phyloP scores from a whole-genome alignment of 2,113 vertebrate genomes.

The Percopsis transmontana region DNA sequence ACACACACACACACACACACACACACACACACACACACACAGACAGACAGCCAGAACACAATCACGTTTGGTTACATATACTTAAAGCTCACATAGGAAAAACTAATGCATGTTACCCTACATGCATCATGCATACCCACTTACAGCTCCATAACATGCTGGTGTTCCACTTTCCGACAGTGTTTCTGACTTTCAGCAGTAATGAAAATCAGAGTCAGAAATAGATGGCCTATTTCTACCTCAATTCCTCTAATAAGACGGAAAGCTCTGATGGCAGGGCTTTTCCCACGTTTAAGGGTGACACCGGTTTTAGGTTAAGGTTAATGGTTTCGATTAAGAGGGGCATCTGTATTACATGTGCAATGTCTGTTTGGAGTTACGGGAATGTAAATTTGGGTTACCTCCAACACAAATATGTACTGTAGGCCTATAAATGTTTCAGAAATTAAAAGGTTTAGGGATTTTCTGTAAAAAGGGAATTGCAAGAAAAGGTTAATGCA shows the following conservation, averaged over 20 bases:
- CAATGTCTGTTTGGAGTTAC: no score
- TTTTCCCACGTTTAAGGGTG: slow-evolving; percentile 9
- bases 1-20: slow-evolving; percentile 20
- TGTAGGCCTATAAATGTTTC: slow-evolving; percentile 20
- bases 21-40: slow-evolving; percentile 14
- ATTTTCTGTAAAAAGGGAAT: no score
- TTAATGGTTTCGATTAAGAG: no score
- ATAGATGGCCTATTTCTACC: slow-evolving; percentile 64
- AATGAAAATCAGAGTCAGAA: slow-evolving; percentile 57
- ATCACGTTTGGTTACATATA: not conserved
- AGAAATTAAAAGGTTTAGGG: slow-evolving; percentile 7
- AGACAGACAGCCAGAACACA: not conserved
- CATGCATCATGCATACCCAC: no score
- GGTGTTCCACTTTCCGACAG: slow-evolving; percentile 52
- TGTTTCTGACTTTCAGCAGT: slow-evolving; percentile 52
- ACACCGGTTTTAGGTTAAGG: no score
- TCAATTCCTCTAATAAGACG: slow-evolving; percentile 40
- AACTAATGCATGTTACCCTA: not conserved
- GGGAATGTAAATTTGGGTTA: no score
- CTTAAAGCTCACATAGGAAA: not conserved
- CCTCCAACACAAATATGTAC: not conserved
- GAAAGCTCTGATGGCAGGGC: not conserved
- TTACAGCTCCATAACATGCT: slow-evolving; percentile 26
- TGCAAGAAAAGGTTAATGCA: not conserved
- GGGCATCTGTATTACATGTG: no score